Evolutionary conservation across 1,140 invertebrate species (phyloP), one percentile per base, ranked within the genome.

Genomic region (Lamellibrachia luymesi): DNA sequence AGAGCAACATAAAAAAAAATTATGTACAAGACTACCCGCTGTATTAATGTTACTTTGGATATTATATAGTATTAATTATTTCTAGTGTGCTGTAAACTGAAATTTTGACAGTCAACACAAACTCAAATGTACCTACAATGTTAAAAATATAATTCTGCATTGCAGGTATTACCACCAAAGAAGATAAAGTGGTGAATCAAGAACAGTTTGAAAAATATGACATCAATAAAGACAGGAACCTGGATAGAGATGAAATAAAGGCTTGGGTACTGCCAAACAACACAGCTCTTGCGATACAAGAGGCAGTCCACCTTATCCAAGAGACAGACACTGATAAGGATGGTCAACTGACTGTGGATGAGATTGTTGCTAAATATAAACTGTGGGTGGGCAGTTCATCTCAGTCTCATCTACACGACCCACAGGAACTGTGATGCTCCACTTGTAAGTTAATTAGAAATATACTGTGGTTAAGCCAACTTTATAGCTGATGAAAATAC

Each of bases 191-290:
- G 17, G 96, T 97, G 4, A 98, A 99, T 95, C 98, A 98, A 96
- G 98, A 98, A 92, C 98, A 98, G 95, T 99, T 99, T 97, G 98
- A 98, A 95, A 98, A 99, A 92, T 98, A 98, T 96, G 99, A 99
- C 96, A 97, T 97, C 91, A 97, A 99, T 96, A 96, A 97, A n/a
- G 98, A 99, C 97, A 98, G 98, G 1, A 96, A 97, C 94, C 97
- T 99, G 2, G 97, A 97, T 94, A 96, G 97, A 0, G 96, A 97
- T 94, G 99, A 99, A 97, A 97, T 99, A 91, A 96, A 98, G 52
- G 97, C 97, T 1, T 99, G 99, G 99, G 97, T 99, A 92, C 97
- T 99, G 91, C 99, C 99, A 1, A 98, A 98, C 94, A 98, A 98
- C 94, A 98, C 98, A 5, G 98, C 98, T 95, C 98, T 99, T 94